phyloP scores from a whole-genome alignment of 2,113 vertebrate species.

The Aix galericulata region DNA sequence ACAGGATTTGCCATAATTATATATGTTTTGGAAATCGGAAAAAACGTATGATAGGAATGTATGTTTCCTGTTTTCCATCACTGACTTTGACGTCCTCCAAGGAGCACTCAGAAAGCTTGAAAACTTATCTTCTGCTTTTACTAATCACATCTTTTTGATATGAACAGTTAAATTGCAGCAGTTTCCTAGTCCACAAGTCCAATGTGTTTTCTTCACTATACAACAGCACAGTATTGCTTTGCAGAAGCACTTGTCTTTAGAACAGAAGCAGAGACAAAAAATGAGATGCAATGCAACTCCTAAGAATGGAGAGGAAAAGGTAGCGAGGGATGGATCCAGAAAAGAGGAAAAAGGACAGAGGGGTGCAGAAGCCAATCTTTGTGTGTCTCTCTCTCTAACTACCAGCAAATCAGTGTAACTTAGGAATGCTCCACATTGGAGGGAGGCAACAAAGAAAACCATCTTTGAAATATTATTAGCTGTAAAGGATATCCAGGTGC shows the following conservation, averaged over 20 bases:
- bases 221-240: background rate
- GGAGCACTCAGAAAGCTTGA: background rate
- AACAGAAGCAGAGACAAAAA: background rate
- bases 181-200: background rate
- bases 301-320: background rate
- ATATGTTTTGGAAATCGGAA: conserved; percentile 16
- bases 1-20: conserved; percentile 36
- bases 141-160: background rate
- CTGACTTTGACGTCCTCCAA: background rate
- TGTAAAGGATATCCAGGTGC: background rate
- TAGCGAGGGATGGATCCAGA: background rate
- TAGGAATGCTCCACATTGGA: background rate
- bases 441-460: background rate
- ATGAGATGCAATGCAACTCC: background rate
- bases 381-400: background rate
- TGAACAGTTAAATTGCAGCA: background rate
- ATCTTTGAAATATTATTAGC: background rate
- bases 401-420: background rate
- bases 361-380: background rate
- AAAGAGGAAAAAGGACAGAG: background rate
- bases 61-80: background rate
- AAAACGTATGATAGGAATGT: background rate
- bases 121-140: background rate
- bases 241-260: background rate
- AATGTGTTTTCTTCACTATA: background rate